Percentiles rank a stretch among this genome's conserved stretches.
These are phyloP conservation scores for Rhabdornis inornatus DNA, from an alignment of 2,113 vertebrate species.

Conservation along the genomic window DNA sequence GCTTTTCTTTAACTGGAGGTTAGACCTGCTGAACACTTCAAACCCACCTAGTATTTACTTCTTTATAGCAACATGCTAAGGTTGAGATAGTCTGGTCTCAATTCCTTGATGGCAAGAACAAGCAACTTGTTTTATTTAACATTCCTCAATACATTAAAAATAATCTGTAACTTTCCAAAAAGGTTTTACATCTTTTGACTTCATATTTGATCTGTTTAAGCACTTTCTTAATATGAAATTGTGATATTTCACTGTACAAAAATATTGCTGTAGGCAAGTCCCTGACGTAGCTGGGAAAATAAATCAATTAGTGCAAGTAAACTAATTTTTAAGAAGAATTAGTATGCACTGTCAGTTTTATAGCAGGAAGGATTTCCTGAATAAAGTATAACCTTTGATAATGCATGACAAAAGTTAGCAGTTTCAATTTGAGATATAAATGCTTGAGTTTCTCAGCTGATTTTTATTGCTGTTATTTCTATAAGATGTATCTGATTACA, in stretches of 20 bases:
- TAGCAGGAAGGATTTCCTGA: constrained; percentile 23
- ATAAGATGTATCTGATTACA: background rate
- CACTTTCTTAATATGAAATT: background rate
- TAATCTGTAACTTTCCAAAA: background rate
- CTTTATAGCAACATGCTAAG: background rate
- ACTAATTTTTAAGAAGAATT: constrained; percentile 46
- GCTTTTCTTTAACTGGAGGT: constrained; percentile 3
- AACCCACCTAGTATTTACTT: constrained; percentile 33
- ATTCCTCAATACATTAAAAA: background rate
- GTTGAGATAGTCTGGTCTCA: background rate
- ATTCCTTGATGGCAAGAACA: constrained; percentile 29
- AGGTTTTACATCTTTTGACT: background rate
- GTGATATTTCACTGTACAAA: constrained; percentile 1
- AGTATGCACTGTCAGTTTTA: constrained; percentile 46
- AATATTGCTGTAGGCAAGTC: background rate
- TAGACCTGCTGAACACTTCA: constrained; percentile 33
- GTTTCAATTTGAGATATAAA: constrained; percentile 21
- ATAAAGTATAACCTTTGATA: constrained; percentile 44
- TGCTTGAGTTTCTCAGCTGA: background rate
- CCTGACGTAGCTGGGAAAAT: background rate
- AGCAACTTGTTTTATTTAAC: constrained; percentile 18
- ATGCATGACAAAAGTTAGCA: background rate
- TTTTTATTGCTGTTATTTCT: background rate
- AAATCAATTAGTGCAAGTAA: constrained; percentile 49
- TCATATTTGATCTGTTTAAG: background rate